Evolutionary conservation across 2,113 vertebrate species (phyloP), one percentile per base, ranked within the genome.

Genomic region (Eretmochelys imbricata): DNA sequence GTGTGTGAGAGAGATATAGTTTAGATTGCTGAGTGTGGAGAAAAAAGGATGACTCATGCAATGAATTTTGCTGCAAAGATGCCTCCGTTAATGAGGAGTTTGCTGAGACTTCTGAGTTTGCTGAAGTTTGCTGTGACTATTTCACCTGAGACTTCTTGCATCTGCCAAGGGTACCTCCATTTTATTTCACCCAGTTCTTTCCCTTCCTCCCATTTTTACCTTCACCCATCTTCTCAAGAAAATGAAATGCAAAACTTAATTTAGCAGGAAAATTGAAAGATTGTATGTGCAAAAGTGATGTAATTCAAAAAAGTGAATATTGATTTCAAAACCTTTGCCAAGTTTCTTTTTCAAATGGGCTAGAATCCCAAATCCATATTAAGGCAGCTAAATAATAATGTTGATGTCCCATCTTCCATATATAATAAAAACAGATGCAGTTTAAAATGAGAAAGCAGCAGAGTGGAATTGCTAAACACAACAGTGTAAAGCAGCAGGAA

Each of bases 241-340:
- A 82, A 91, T 75, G 57, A 89, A 91, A 55, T 51, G 35, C 24
- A 1, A 65, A 53, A 90, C 87, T 17, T n/a, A 82, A 57, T 82
- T 83, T 54, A 96, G 82, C 8, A 84, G 38, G 85, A 62, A 88
- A 31, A 91, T 22, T 91, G 96, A 91, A 84, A 94, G 90, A 90
- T 89, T 13, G 80, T 80, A 50, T 24, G 17, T 54, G 79, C 7
- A 75, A 48, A 35, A 93, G 31, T 38, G 48, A 91, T 55, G 22
- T 14, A 85, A 48, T 17, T 90, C 54, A 82, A 27, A 85, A 85
- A 93, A 93, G 7, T 54, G 53, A 22, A 20, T 75, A 55, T 14
- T 46, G 69, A 85, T 59, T 16, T 48, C 20, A 24, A 42, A 49
- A 88, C 75, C 83, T 51, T 55, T 49, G 83, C 91, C 62, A 51